Percentiles rank a stretch among this genome's conserved stretches.
Conservation (phyloP, 2,888 invertebrate species). For the Drosophila setosimentum region DNA sequence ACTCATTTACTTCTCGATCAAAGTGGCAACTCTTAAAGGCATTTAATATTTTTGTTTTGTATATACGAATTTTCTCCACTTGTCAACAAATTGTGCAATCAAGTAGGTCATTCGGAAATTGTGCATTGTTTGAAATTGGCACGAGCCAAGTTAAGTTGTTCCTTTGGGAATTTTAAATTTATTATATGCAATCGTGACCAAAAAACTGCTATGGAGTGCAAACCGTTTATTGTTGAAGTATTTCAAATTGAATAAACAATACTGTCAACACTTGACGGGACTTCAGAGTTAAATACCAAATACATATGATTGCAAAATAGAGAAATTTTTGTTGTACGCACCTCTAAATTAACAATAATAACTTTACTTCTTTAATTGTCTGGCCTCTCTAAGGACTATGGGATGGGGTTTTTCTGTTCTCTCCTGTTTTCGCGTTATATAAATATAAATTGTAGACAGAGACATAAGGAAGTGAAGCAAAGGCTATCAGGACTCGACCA, state of each 20-base stretch:
- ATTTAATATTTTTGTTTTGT: constrained; percentile 47
- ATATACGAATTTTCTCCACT: constrained; percentile 24
- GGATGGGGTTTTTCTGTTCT: fast-evolving
- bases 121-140: constrained; percentile 40
- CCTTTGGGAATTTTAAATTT: constrained; percentile 23
- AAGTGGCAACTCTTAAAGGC: constrained; percentile 2
- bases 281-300: constrained; percentile 6
- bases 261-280: constrained; percentile 25
- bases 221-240: constrained; percentile 48
- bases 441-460: neutral
- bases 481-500: no score
- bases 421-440: neutral
- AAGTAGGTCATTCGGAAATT: constrained; percentile 26
- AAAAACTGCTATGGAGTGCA: constrained; percentile 23
- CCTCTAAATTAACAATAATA: neutral
- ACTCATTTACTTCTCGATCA: constrained; percentile 32
- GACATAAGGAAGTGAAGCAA: no score
- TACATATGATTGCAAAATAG: neutral
- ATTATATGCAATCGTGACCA: constrained; percentile 48
- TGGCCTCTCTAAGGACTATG: no score
- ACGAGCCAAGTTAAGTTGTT: constrained; percentile 22
- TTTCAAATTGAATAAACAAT: constrained; percentile 32
- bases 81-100: constrained; percentile 33
- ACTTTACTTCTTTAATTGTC: neutral
- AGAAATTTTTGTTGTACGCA: neutral